These are phyloP conservation scores for Lepidurus apus DNA, from an alignment of 1,140 invertebrate species.

Conservation along the genomic window DNA sequence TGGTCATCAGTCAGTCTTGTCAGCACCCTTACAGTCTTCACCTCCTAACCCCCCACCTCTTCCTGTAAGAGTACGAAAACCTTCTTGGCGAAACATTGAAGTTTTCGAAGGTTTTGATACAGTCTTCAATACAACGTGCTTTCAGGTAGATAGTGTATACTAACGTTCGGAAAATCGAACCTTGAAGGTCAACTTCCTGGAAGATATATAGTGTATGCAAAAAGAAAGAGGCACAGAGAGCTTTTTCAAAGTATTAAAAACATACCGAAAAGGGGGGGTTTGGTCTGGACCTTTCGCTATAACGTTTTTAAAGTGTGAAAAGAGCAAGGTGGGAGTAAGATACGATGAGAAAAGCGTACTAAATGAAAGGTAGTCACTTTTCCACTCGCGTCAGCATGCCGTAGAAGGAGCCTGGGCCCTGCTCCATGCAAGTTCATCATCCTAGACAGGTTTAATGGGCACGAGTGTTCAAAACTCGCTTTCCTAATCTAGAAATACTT, in stretches of 20 bases:
- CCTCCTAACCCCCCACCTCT: not conserved
- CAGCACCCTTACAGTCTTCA: not conserved
- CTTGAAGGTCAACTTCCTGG: not conserved
- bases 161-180: not conserved
- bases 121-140: too few relatives aligned
- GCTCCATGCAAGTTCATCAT: slow-evolving; percentile 14
- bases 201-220: not conserved
- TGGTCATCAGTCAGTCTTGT: slow-evolving; percentile 10
- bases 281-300: not conserved
- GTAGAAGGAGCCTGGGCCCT: not conserved
- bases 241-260: not conserved
- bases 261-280: not conserved
- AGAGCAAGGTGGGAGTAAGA: slow-evolving; percentile 13
- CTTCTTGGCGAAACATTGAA: too few relatives aligned
- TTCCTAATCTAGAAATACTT: not conserved
- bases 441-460: slow-evolving; percentile 10
- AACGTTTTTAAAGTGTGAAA: slow-evolving; percentile 16
- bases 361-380: slow-evolving; percentile 7
- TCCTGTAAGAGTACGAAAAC: not conserved
- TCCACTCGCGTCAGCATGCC: not conserved
- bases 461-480: not conserved
- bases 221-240: not conserved
- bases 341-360: slow-evolving; percentile 8
- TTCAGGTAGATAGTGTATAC: not conserved
- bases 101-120: too few relatives aligned